These are phyloP conservation scores for Athrips mouffetella DNA, from an alignment of 2,888 invertebrate species.

Conservation along the genomic window DNA sequence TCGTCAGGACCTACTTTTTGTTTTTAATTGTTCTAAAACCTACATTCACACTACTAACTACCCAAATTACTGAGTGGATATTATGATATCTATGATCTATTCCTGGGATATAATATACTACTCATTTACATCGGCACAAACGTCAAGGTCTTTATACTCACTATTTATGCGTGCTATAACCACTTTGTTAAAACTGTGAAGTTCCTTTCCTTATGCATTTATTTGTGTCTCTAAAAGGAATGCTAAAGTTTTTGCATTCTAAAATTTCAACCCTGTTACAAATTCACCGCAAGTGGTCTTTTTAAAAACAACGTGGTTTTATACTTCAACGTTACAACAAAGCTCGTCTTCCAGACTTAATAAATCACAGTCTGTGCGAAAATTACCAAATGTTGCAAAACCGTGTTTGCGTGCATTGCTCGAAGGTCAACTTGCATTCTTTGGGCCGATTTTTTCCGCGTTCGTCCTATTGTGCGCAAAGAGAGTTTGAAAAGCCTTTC, in stretches of 20 bases:
- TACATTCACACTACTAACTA: constrained; percentile 36
- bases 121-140: constrained; percentile 50
- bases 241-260: constrained; percentile 42
- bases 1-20: constrained; percentile 19
- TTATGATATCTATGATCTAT: constrained; percentile 71
- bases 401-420: constrained; percentile 40
- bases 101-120: constrained; percentile 50
- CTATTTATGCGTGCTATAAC: constrained; percentile 25
- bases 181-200: constrained; percentile 21
- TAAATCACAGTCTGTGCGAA: constrained; percentile 70
- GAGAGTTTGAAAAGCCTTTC: constrained; percentile 61
- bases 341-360: constrained; percentile 43
- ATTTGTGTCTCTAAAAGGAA: constrained; percentile 44
- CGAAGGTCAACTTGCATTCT: constrained; percentile 58
- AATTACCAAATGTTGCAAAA: constrained; percentile 68
- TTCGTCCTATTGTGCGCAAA: constrained; percentile 42
- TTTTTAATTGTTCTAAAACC: constrained; percentile 10
- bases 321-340: constrained; percentile 45
- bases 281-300: constrained; percentile 67
- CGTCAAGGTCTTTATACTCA: constrained; percentile 57
- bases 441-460: constrained; percentile 39
- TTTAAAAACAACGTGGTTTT: constrained; percentile 55
- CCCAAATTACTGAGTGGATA: constrained; percentile 49
- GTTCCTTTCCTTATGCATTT: constrained; percentile 42
- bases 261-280: constrained; percentile 41